A percentile compares a stretch with the other conserved stretches of the same genome.
These are phyloP conservation scores for Otus sunia DNA, from an alignment of 2,113 vertebrate genomes.

Conservation along the genomic window DNA sequence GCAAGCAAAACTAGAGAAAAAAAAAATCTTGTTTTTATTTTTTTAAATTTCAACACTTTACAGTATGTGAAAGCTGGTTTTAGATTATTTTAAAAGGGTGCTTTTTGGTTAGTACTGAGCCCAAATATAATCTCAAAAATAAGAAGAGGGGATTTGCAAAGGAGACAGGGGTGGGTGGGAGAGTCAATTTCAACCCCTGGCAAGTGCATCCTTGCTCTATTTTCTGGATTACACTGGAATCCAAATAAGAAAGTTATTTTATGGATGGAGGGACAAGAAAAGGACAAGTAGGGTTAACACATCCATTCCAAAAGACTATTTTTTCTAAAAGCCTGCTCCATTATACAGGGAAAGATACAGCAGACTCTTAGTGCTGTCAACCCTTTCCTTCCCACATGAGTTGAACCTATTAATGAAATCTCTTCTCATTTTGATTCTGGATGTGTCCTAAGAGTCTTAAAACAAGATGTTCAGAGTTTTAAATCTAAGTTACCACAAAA, in stretches of 20 bases:
- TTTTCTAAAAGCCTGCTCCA: neutral
- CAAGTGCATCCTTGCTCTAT: neutral
- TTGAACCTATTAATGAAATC: neutral
- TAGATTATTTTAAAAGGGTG: neutral
- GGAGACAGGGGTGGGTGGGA: neutral
- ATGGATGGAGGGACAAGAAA: neutral
- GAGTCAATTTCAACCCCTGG: neutral
- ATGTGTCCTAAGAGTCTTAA: neutral
- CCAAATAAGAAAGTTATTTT: neutral
- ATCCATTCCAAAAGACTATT: neutral
- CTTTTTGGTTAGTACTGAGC: neutral
- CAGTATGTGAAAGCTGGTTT: neutral
- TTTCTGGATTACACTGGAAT: neutral
- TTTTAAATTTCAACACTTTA: neutral
- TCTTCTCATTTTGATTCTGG: neutral
- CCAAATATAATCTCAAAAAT: neutral
- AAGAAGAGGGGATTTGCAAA: neutral
- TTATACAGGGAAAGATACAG: neutral
- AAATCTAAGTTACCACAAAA: neutral
- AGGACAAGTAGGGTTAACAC: neutral
- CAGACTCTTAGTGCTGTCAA: neutral
- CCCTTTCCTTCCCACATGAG: neutral
- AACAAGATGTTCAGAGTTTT: neutral
- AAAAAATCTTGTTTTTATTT: rapidly evolving
- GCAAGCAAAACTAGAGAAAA: neutral